These are phyloP conservation scores for Eulemur macaco DNA, from an alignment of 2,113 vertebrate species.

Conservation along the genomic window DNA sequence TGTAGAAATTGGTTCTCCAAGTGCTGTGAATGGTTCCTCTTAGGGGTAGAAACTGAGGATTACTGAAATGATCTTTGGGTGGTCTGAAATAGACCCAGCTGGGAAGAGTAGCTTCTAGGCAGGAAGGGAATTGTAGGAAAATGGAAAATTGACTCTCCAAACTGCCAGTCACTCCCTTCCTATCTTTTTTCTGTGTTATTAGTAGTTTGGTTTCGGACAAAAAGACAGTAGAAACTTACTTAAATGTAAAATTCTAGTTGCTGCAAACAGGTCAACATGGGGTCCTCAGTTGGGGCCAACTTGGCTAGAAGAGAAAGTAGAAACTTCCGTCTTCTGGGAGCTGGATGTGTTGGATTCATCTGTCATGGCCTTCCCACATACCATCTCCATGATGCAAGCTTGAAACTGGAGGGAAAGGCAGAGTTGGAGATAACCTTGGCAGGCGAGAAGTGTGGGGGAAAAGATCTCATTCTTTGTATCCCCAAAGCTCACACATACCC, in stretches of 20 bases:
- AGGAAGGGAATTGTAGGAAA: not conserved
- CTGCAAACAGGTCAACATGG: not conserved
- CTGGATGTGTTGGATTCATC: conserved; percentile 84
- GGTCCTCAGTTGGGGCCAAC: conserved; percentile 82
- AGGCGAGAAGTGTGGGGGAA: not conserved
- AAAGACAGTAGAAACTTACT: conserved; percentile 6
- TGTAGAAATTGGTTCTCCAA: not conserved
- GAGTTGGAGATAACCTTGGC: not conserved
- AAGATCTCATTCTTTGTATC: not conserved
- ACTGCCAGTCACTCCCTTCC: not conserved
- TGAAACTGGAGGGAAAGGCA: conserved; percentile 83
- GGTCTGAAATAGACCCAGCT: not conserved
- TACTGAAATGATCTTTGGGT: not conserved
- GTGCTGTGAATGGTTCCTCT: not conserved
- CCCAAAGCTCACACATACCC: not conserved
- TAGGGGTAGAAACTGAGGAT: not conserved
- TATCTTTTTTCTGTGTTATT: not conserved
- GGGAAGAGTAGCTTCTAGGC: not conserved
- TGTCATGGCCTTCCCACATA: conserved; percentile 85
- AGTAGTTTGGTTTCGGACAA: not conserved
- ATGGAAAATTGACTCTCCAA: not conserved
- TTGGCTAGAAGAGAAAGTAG: conserved; percentile 83
- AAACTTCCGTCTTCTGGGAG: conserved; percentile 86
- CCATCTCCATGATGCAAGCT: conserved; percentile 88
- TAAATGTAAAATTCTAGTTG: conserved; percentile 3